Evolutionary conservation across 2,888 invertebrate genomes (phyloP), one percentile per base, ranked within the genome.

Genomic region (Dryococelus australis): DNA sequence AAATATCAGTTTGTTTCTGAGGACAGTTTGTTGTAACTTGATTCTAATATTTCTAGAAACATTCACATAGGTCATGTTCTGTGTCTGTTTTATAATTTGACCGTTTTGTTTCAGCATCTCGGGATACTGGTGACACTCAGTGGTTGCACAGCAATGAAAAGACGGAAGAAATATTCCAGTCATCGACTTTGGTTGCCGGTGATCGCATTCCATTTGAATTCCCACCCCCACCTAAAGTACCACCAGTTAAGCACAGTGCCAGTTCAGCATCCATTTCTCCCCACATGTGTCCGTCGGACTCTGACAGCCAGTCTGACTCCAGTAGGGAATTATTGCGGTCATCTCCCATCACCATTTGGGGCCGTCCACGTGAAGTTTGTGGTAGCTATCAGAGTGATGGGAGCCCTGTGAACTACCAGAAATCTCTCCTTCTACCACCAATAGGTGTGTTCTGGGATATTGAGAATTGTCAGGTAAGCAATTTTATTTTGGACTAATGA

Each of bases 401-500:
- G 20, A 87, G 87, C 28, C 87, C 88, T 79, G 85, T 88, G 43
- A 79, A 65, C 24, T 84, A 87, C 43, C 88, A 87, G 43, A 43
- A 86, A 12, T 47, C 86, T 43, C 87, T 87, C 47, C 84, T 88
- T 79, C 90, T 95, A 87, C 95, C 95, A 51, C 96, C 97, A 1
- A 95, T 98, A 91, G 97, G 97, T 85, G 97, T 98, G 89, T 98
- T 97, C 92, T 98, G 98, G 98, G 98, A 98, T 92, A 98, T 98
- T 91, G 97, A 98, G 93, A 98, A 98, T 92, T 97, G 97, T 92
- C 95, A 96, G 92, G 96, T 96, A 92, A 91, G 91, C 89, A 35
- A 35, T 35, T 35, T 35, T 35, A 4, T 35, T 35, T 35, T 35
- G 35, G 35, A 35, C 35, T 4, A 35, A 35, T 35, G 4, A 35